Evolutionary conservation across 2,113 vertebrate species (phyloP).

Genomic region (Brienomyrus longianalis): DNA sequence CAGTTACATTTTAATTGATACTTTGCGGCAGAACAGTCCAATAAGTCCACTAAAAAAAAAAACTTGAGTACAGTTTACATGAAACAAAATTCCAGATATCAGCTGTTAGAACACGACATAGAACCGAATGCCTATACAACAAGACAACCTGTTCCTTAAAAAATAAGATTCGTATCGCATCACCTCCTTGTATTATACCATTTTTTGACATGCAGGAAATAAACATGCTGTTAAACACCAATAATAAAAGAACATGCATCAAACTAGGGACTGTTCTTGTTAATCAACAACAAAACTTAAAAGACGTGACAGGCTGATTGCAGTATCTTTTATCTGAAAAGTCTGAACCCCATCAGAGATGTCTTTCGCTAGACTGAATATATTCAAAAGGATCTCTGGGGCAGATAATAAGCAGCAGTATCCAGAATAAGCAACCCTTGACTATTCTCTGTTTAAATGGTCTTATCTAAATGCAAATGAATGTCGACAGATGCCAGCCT

Average conservation of each 20-base stretch:
- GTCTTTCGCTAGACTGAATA: neutral
- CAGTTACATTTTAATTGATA: neutral
- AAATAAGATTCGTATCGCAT: neutral
- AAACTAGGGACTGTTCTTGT: neutral
- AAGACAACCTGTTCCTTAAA: neutral
- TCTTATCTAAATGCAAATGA: conserved; percentile 1
- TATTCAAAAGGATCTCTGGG: neutral
- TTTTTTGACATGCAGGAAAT: neutral
- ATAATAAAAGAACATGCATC: neutral
- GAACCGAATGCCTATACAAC: neutral
- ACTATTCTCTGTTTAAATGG: neutral
- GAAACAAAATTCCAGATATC: neutral
- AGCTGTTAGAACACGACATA: neutral
- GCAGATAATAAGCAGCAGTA: neutral
- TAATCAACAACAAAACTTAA: neutral
- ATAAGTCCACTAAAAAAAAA: neutral
- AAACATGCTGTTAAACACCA: neutral
- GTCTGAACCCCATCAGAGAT: neutral
- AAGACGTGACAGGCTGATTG: neutral
- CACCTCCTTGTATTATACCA: neutral
- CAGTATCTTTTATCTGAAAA: neutral
- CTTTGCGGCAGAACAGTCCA: neutral
- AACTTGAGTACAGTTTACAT: neutral
- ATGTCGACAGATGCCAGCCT: neutral
- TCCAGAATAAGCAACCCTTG: conserved; percentile 20